Conservation (phyloP, 2,797 vertebrate genomes). For the Coendou prehensilis region DNA sequence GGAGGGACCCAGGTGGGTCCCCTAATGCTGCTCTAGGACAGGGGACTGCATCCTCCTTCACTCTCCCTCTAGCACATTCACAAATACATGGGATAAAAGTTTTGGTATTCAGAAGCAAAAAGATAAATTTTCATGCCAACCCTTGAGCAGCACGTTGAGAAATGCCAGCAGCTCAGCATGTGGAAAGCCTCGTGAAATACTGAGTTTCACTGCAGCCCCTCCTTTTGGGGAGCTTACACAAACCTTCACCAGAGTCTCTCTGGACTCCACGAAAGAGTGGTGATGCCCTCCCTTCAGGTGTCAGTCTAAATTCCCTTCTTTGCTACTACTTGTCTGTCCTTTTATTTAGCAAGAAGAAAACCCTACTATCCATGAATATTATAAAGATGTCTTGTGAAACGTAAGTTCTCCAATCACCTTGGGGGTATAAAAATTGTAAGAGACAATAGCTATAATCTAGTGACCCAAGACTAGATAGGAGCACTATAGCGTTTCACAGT, state of each 20-base stretch:
- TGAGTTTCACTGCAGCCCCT: no score
- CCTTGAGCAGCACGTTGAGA: not conserved
- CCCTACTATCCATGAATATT: not conserved
- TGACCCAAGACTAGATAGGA: not conserved
- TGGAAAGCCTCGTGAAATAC: not conserved
- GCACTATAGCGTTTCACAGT: fast-evolving
- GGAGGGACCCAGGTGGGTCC: no score
- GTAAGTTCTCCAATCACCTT: not conserved
- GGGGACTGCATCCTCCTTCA: not conserved
- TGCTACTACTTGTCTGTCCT: not conserved
- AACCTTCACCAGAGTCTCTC: not conserved
- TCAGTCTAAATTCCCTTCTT: not conserved
- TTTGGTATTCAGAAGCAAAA: not conserved
- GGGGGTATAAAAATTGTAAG: not conserved
- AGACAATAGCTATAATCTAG: no score
- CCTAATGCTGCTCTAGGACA: not conserved
- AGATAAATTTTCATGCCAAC: not conserved
- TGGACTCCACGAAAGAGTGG: not conserved
- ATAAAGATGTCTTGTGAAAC: not conserved
- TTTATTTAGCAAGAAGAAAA: not conserved
- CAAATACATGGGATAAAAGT: not conserved
- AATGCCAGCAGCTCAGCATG: no score
- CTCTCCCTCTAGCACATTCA: not conserved
- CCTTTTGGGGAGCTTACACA: fast-evolving
- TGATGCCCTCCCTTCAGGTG: not conserved